These are phyloP conservation scores for Podotricha telesiphe DNA, from an alignment of 2,888 invertebrate genomes.

Conservation along the genomic window DNA sequence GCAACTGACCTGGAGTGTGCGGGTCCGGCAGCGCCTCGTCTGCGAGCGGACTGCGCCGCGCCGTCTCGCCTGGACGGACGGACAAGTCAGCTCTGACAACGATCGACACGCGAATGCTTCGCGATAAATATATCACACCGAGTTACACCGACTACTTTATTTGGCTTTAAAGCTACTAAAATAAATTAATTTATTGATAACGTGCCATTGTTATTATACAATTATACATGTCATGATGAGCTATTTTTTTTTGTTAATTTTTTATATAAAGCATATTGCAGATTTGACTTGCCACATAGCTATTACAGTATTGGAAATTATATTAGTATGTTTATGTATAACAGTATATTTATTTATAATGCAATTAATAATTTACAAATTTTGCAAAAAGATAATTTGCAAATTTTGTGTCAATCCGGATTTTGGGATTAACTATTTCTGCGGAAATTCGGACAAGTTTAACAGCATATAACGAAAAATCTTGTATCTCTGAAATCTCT, in stretches of 20 bases:
- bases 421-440: background rate
- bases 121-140: constrained; percentile 41
- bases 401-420: background rate
- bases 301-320: background rate
- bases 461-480: background rate
- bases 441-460: background rate
- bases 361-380: background rate
- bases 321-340: background rate
- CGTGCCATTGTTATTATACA: background rate
- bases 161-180: constrained; percentile 22
- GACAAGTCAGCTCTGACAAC: constrained; percentile 50
- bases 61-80: constrained; percentile 85
- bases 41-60: constrained; percentile 86
- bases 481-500: background rate
- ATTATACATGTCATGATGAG: background rate
- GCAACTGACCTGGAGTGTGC: constrained; percentile 86
- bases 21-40: constrained; percentile 85
- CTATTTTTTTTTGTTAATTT: background rate
- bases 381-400: background rate
- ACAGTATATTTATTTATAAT: background rate
- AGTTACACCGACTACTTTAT: constrained; percentile 24
- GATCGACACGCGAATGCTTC: constrained; percentile 44
- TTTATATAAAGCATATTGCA: background rate
- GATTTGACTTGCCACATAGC: background rate
- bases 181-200: background rate